A percentile compares a stretch with the other conserved stretches of the same genome.
phyloP scores from a whole-genome alignment of 1,140 invertebrate genomes.

The Frieseomelitta varia region DNA sequence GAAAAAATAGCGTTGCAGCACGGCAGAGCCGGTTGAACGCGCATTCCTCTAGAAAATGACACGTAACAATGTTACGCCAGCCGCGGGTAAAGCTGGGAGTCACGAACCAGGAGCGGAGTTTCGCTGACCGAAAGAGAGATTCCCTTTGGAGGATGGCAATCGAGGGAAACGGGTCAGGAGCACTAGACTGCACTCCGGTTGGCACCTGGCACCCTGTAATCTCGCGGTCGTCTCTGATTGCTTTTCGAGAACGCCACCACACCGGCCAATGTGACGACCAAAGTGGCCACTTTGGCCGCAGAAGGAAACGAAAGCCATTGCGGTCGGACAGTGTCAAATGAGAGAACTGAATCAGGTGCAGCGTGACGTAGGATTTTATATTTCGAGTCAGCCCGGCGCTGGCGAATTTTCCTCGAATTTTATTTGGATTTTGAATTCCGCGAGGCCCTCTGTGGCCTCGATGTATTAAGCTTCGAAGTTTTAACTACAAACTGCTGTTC shows the following conservation, averaged over 20 bases:
- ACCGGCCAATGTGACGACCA: not conserved
- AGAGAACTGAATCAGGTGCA: not conserved
- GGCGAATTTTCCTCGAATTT: no score
- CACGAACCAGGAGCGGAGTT: not conserved
- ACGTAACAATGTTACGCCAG: conserved; percentile 18
- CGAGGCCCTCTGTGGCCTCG: no score
- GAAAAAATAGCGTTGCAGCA: not conserved
- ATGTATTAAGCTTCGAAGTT: no score
- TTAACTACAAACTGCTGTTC: no score
- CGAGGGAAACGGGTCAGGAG: conserved; percentile 48
- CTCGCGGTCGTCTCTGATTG: conserved; percentile 55
- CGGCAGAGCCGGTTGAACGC: not conserved
- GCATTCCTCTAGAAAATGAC: conserved; percentile 22
- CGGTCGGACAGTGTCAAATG: not conserved
- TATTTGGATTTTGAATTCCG: no score
- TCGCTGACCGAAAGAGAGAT: conserved; percentile 14
- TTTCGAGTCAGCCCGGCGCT: not conserved
- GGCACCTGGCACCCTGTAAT: conserved; percentile 57
- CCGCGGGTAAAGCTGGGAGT: no score
- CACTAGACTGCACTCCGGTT: conserved; percentile 38
- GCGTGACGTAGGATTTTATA: not conserved
- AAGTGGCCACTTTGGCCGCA: conserved; percentile 13
- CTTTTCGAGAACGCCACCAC: conserved; percentile 16
- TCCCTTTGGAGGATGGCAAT: conserved; percentile 6
- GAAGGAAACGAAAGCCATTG: not conserved